Conservation (phyloP, 2,888 invertebrate genomes). For the Monochamus alternatus region DNA sequence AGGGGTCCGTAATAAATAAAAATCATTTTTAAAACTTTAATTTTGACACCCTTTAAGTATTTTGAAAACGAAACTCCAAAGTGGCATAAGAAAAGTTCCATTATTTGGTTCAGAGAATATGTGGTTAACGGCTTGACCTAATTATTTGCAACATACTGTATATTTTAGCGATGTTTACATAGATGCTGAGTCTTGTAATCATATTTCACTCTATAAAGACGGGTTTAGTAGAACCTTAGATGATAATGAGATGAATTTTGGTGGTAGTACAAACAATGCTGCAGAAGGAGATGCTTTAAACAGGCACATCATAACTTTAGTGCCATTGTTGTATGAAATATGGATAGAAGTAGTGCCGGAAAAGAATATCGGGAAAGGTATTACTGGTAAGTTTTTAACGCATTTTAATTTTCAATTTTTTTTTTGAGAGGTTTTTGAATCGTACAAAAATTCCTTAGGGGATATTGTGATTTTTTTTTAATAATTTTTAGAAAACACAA, state of each 20-base stretch:
- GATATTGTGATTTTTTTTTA: conserved; percentile 38
- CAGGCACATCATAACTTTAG: conserved; percentile 78
- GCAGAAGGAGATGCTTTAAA: conserved; percentile 67
- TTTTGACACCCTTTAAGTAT: too few relatives aligned
- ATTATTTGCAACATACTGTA: not conserved
- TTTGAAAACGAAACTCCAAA: too few relatives aligned
- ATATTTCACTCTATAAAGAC: conserved; percentile 51
- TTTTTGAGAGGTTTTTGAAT: not conserved
- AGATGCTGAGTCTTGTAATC: conserved; percentile 29
- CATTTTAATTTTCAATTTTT: not conserved
- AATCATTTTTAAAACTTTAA: too few relatives aligned
- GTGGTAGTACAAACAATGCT: conserved; percentile 13
- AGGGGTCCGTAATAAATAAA: too few relatives aligned
- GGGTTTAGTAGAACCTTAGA: conserved; percentile 40
- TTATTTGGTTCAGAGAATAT: too few relatives aligned
- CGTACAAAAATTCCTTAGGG: too few relatives aligned
- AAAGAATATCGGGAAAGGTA: conserved; percentile 47
- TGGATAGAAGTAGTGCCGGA: conserved; percentile 86
- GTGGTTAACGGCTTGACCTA: too few relatives aligned
- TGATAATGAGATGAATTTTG: conserved; percentile 25
- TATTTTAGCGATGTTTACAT: conserved; percentile 14
- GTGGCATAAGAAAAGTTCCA: too few relatives aligned
- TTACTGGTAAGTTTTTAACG: conserved; percentile 36
- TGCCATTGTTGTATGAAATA: conserved; percentile 86
- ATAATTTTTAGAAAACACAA: conserved; percentile 58